Base-by-base conservation (phyloP, 1,140 invertebrate species). In the Polypedilum vanderplanki region DNA sequence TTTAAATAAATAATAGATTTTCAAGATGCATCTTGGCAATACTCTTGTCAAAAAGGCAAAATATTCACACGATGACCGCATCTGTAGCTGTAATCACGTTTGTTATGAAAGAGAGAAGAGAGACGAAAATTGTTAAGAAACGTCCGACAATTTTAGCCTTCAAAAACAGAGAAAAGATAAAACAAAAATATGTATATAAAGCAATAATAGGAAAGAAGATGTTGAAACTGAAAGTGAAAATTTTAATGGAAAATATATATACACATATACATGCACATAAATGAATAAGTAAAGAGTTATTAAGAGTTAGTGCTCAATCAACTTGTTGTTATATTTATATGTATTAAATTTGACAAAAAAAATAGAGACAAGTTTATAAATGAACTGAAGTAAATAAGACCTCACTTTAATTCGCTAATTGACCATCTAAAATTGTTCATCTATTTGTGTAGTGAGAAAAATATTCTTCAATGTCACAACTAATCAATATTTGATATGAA, bases 221-320 rank as follows among this genome's bases (percentile, higher is more conserved):
- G 46, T 57, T 57, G 46, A 57, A 57, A 57, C n/a, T 57, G 46
- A 57, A 57, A 57, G 46, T 57, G 46, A 57, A 57, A 57, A 57
- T 57, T n/a, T 57, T 33, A 15, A 57, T 57, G 46, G 41, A 57
- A 57, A 57, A 57, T 5, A 33, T 5, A 33, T 5, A 33, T 33
- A 33, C 24, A 33, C 24, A 33, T 5, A 33, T 33, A 33, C 24
- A 33, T 33, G 24, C 5, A 33, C 24, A 33, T 33, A 5, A 33
- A 33, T 33, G 24, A 33, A 33, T 3, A 3, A 33, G 24, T 33
- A 33, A 33, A 33, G 5, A 33, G 24, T 33, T 33, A 33, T 33
- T 3, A 33, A 33, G 5, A 33, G 24, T 33, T 33, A 33, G 24
- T 33, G 24, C 24, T 33, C 24, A 33, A 33, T 33, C 24, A 33